Conservation (phyloP, 2,888 invertebrate genomes). For the Rhogogaster chlorosoma region DNA sequence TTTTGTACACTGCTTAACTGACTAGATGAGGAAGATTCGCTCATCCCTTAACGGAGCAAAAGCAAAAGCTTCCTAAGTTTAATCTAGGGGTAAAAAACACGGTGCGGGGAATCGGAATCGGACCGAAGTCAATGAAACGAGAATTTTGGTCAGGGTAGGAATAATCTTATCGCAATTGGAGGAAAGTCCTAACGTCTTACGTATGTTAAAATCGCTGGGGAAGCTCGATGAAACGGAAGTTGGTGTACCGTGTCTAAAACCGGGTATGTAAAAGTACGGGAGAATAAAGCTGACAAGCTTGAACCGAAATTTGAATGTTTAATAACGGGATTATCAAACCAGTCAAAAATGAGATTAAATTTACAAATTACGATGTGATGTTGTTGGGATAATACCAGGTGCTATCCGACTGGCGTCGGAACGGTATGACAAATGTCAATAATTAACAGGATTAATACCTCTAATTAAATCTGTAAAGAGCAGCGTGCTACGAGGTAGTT, state of each 20-base stretch:
- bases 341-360: slow-evolving; percentile 5
- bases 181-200: not conserved
- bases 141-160: not conserved
- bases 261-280: not conserved
- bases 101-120: not conserved
- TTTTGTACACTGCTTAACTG: not conserved
- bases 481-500: not conserved
- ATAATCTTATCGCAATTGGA: not conserved
- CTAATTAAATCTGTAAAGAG: slow-evolving; percentile 3
- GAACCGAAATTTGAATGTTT: slow-evolving; percentile 17
- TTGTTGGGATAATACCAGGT: not conserved
- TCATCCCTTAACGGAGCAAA: not conserved
- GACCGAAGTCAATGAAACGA: not conserved
- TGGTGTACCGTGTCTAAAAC: not conserved
- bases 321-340: not conserved
- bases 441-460: slow-evolving; percentile 21
- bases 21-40: not conserved
- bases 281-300: not conserved
- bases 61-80: slow-evolving; percentile 1
- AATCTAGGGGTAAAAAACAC: not conserved
- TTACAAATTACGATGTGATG: slow-evolving; percentile 8
- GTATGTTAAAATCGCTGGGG: not conserved
- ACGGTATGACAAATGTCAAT: not conserved
- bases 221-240: not conserved
- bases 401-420: not conserved